These are phyloP conservation scores for Ondatra zibethicus DNA, from an alignment of 2,113 vertebrate genomes.

Conservation along the genomic window DNA sequence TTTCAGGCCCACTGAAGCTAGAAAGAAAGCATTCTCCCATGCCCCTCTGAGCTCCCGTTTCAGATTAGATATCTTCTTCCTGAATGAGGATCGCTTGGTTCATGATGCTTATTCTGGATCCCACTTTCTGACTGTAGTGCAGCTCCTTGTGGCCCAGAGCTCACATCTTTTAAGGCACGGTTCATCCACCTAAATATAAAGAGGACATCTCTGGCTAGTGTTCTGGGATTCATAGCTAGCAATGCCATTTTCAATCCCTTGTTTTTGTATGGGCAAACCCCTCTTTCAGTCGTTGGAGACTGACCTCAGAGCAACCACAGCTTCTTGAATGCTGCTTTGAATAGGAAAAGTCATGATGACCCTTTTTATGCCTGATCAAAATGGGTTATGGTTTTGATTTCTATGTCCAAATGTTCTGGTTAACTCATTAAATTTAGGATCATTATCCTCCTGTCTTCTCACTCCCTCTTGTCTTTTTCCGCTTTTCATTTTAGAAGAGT, in stretches of 20 bases:
- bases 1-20: not conserved
- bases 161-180: not conserved
- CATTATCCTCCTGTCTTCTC: not conserved
- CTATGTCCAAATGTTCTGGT: not conserved
- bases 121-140: not conserved
- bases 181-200: not conserved
- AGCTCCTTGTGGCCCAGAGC: not conserved
- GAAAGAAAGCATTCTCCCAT: not conserved
- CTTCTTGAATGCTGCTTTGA: not conserved
- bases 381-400: not conserved
- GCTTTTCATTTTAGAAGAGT: not conserved
- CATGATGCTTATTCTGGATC: fast-evolving
- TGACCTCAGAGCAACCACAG: not conserved
- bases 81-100: not conserved
- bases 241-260: not conserved
- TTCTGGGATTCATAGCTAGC: not conserved
- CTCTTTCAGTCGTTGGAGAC: not conserved
- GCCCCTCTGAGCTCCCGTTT: not conserved
- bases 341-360: not conserved
- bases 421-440: slow-evolving; percentile 17
- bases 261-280: not conserved
- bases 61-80: not conserved
- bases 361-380: not conserved
- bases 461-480: fast-evolving
- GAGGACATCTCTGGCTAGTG: not conserved